Evolutionary conservation across 1,140 invertebrate genomes (phyloP), one percentile per base, ranked within the genome.

Genomic region (Micrasema longulum): DNA sequence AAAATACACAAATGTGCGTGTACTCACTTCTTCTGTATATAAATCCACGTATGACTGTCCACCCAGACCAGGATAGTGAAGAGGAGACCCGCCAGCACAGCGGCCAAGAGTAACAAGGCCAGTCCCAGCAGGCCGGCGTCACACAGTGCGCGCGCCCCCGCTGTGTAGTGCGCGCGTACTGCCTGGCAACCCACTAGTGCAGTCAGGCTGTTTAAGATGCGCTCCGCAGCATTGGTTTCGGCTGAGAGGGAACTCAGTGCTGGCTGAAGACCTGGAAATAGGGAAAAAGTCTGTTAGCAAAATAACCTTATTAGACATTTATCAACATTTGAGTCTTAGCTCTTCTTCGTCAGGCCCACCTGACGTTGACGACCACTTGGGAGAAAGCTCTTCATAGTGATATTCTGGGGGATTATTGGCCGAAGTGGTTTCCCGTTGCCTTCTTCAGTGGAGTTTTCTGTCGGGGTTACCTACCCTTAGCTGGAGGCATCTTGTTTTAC

Each of bases 1-100:
- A n/a, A n/a, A n/a, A n/a, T n/a, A n/a, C n/a, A n/a, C n/a, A n/a
- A 57, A 7, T 57, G 53, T 16, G 2, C 7, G 26, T 31, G 3
- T 7, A 31, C 86, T 87, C 80, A 93, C 93, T 93, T 93, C 81
- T 95, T 96, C 80, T 95, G 90, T 77, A 97, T 96, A 79, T 97
- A 97, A 78, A 97, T 97, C 96, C 96, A 98, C 0, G 95, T 96
- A 78, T 97, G 95, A 16, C 95, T 97, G 78, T 97, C 95, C 22
- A 97, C 91, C 89, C 95, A 95, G 23, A 97, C 95, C 63, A 97
- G 90, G 12, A 96, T 89, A 0, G 95, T 97, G 80, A 97, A 92
- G 71, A 97, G 87, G 50, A 97, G 87, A 26, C 95, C 95, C 60
- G 94, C 92, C 20, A 91, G 88, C 22, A 93, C 87, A 63, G 94